A percentile compares a stretch with the other conserved stretches of the same genome.
Conservation (phyloP, 2,113 vertebrate genomes). For the Salminus brasiliensis region DNA sequence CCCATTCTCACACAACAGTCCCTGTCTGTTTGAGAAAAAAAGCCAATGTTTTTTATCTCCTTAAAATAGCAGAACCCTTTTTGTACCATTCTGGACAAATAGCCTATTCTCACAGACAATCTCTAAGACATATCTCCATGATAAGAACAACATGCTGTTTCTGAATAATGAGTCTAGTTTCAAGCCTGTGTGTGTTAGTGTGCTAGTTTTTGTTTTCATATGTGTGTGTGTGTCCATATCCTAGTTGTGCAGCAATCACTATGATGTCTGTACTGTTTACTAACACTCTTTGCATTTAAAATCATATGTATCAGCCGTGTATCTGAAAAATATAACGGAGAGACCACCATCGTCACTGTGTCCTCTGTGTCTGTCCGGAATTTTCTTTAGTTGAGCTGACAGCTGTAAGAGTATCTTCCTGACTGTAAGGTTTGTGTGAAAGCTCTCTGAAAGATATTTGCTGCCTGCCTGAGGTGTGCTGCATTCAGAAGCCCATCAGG, state of each 20-base stretch:
- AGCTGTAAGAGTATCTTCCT: conserved; percentile 8
- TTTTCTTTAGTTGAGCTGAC: conserved; percentile 9
- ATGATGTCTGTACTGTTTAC: no score
- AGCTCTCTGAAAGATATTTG: background rate
- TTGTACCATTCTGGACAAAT: background rate
- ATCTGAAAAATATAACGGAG: background rate
- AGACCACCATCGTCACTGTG: background rate
- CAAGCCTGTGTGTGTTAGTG: background rate
- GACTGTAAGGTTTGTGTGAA: background rate
- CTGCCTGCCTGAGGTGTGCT: background rate
- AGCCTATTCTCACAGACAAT: background rate
- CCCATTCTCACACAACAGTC: background rate
- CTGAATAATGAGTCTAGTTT: background rate
- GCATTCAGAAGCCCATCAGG: background rate
- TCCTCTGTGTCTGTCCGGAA: background rate
- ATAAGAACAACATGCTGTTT: background rate
- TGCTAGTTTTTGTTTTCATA: background rate
- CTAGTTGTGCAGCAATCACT: no score
- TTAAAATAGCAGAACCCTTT: background rate
- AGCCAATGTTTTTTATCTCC: background rate
- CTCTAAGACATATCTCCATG: background rate
- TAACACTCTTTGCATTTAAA: no score
- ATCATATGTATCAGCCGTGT: no score
- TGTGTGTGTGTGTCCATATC: background rate
- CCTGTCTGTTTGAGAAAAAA: background rate